Percentiles rank a stretch among this genome's conserved stretches.
Evolutionary conservation across 2,797 vertebrate genomes (phyloP).

Genomic region (Darevskia nairensis): DNA sequence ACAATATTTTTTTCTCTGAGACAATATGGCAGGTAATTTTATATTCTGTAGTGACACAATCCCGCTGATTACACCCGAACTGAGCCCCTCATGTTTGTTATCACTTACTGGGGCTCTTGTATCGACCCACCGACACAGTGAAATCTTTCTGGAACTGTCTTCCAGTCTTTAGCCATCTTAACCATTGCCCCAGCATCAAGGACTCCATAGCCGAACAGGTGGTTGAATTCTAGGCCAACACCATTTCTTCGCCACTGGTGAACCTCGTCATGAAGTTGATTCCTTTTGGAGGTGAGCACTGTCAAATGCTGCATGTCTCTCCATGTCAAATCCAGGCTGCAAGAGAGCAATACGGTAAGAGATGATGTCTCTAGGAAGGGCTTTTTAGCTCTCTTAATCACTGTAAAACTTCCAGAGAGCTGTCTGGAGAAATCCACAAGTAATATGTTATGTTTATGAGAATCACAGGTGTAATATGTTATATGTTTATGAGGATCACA

Average conservation of each 20-base stretch:
- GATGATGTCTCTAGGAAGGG: background rate
- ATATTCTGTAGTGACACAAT: background rate
- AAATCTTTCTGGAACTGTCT: conserved; percentile 95
- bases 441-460: too few species aligned
- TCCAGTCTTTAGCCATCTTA: conserved; percentile 98
- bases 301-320: conserved; percentile 98
- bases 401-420: too few species aligned
- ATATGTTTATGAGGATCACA: background rate
- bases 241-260: conserved; percentile 97
- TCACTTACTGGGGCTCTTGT: conserved; percentile 92
- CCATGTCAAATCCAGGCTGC: conserved; percentile 92
- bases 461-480: too few species aligned
- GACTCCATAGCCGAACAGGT: conserved; percentile 97
- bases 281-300: conserved; percentile 97
- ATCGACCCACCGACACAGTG: conserved; percentile 95
- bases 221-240: conserved; percentile 98
- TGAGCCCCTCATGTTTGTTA: too few species aligned
- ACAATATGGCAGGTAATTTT: background rate
- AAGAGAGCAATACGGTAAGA: background rate
- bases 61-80: background rate
- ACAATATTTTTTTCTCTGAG: background rate
- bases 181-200: conserved; percentile 98
- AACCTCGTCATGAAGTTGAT: conserved; percentile 97
- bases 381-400: background rate
- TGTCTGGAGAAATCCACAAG: too few species aligned